phyloP scores from a whole-genome alignment of 2,888 invertebrate genomes.

The Nymphalis urticae region DNA sequence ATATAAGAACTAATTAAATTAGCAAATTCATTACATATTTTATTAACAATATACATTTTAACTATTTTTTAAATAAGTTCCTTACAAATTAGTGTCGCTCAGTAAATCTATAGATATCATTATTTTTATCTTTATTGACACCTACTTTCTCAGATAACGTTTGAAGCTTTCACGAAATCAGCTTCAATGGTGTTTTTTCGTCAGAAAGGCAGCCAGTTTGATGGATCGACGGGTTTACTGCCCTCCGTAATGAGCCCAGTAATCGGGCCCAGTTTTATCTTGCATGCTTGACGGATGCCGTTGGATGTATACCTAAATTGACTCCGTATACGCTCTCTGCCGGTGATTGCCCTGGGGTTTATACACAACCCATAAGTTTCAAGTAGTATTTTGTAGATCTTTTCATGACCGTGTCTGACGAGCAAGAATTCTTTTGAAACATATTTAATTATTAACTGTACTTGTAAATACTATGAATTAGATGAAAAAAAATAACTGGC shows the following conservation, averaged over 20 bases:
- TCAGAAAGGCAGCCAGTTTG: constrained; percentile 49
- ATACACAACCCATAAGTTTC: constrained; percentile 12
- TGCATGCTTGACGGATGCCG: constrained; percentile 46
- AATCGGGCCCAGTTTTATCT: constrained; percentile 48
- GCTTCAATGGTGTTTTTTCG: constrained; percentile 37
- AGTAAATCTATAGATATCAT: constrained; percentile 1
- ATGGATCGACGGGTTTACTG: constrained; percentile 58
- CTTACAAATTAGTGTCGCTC: background rate
- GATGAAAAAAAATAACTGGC: background rate
- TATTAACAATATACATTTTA: too few relatives aligned
- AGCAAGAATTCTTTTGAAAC: background rate
- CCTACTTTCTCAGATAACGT: constrained; percentile 10
- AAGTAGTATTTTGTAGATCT: background rate
- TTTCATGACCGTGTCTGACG: background rate
- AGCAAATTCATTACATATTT: too few relatives aligned
- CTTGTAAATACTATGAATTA: background rate
- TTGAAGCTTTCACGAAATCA: constrained; percentile 35
- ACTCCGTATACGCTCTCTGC: constrained; percentile 26
- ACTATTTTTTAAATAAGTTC: too few relatives aligned
- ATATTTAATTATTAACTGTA: background rate
- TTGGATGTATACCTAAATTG: constrained; percentile 35
- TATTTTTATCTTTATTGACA: constrained; percentile 15
- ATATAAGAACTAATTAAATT: too few relatives aligned
- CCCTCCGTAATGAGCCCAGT: constrained; percentile 53
- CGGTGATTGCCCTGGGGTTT: constrained; percentile 23